Base-by-base conservation (phyloP, 2,797 vertebrate species). In the Argentina silus region DNA sequence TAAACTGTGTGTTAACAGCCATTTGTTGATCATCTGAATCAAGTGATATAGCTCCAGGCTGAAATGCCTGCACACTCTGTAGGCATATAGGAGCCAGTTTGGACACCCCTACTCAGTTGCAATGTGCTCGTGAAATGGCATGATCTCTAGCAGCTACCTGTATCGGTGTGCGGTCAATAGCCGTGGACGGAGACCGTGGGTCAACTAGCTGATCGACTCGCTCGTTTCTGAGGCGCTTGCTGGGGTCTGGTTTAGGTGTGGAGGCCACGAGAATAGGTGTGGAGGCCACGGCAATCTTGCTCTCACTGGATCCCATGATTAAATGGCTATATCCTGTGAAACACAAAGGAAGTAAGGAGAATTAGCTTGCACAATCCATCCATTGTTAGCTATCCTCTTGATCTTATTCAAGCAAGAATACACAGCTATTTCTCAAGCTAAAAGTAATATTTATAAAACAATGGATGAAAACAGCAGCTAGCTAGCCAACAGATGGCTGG, bases 261-360 rank as follows among this genome's bases (percentile, higher is more conserved):
- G 88, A 77, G 36, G 62, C 76, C 27, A n/a, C 77, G 9, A 75
- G 6, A 48, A 84, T 48, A 0, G 70, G 21, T 0, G 82, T 82
- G 11, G 87, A 75, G 42, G 61, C 75, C 36, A 23, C 77, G 11
- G 77, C 8, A 57, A 85, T 51, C 76, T 94, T 95, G 75, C 94
- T 95, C 77, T 93, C 93, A 76, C 73, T 90, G 76, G 90, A 81
- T 78, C 94, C 94, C 94, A 95, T 95, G 69, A 53, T 59, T 14
- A 27, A 61, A 2, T 42, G n/a, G 19, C 45, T 56, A 7, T 59
- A 1, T 1, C 57, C 12, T 67, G 0, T 61, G 6, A 53, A 53
- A 43, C 6, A 53, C 7, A 14, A 17, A 51, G 1, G n/a, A 15
- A 5, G 50, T 6, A 17, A 15, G 1, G n/a, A 1, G 10, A 15